Percentiles rank a stretch among this genome's conserved stretches.
Evolutionary conservation across 2,888 invertebrate species (phyloP).

Genomic region (Heliothis peltigera): DNA sequence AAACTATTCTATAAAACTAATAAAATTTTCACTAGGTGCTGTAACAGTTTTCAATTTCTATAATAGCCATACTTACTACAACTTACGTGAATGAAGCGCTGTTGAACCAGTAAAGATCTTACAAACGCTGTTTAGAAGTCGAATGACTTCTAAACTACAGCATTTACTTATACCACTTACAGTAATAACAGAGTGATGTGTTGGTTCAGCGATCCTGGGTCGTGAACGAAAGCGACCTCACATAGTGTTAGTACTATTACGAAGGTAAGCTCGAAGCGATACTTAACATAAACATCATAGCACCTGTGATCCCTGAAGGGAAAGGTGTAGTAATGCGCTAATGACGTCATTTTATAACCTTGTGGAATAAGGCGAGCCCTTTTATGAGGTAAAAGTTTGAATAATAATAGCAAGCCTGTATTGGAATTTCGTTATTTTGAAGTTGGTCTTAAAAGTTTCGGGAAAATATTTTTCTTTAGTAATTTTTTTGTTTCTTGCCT

Average conservation of each 20-base stretch:
- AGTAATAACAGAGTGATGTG: conserved; percentile 33
- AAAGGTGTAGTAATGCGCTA: conserved; percentile 15
- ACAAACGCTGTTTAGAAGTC: conserved; percentile 14
- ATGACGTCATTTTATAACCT: conserved; percentile 18
- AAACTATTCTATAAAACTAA: no score
- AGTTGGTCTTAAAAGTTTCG: no score
- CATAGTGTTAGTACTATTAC: conserved; percentile 16
- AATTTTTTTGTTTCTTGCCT: no score
- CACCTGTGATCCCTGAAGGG: conserved; percentile 7
- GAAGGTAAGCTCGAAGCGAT: conserved; percentile 24
- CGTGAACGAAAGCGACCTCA: conserved; percentile 39
- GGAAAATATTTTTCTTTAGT: no score
- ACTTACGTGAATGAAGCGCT: background rate
- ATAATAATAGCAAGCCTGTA: background rate
- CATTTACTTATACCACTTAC: conserved; percentile 28
- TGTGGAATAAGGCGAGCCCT: background rate
- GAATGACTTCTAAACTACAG: background rate
- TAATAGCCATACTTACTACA: background rate
- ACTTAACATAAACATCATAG: conserved; percentile 37
- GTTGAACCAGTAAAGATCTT: conserved; percentile 4
- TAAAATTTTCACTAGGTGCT: no score
- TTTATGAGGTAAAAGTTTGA: conserved; percentile 1
- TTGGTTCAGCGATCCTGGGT: conserved; percentile 29
- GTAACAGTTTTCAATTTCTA: no score
- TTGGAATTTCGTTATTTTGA: no score